Evolutionary conservation across 2,797 vertebrate genomes (phyloP), one percentile per base, ranked within the genome.

Genomic region (Lutjanus argentimaculatus): DNA sequence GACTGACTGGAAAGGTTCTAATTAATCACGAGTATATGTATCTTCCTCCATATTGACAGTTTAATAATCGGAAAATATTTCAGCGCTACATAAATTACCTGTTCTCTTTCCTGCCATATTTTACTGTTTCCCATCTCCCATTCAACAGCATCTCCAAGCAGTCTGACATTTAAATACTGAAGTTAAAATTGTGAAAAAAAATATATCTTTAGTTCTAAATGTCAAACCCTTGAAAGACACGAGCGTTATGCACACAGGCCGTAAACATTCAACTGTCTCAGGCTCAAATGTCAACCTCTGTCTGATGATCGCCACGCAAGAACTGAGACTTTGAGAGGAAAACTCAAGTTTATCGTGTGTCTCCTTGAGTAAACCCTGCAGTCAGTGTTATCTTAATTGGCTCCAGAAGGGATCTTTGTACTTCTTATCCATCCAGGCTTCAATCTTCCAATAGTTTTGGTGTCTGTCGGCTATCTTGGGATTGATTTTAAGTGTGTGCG

Each of bases 381-480:
- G 66, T 43, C 64, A 12, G 49, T 19, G 19, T 88, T 85, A 80
- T 90, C 91, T 86, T 84, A 72, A 83, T 75, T 78, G 79, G 67
- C 57, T 86, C 40, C 71, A 64, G 72, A 66, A 75, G 58, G 77
- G 82, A 78, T 77, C 80, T 83, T 83, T 88, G 82, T 66, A 80
- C 67, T 43, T 15, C 22, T 65, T 25, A 52, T 84, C 48, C 59
- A 69, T 53, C 48, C 21, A 25, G 61, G 42, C 73, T 70, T 9
- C 14, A 59, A 68, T 80, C n/a, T 79, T 85, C 25, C 64, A 71
- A 36, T 82, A 46, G 15, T 73, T 80, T 63, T 65, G 21, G n/a
- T 67, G 51, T 77, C 46, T 71, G 65, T 66, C 43, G 49, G 70
- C 57, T 61, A 4, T 19, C 25, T 14, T 21, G 3, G 30, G 63